A percentile compares a stretch with the other conserved stretches of the same genome.
phyloP scores from a whole-genome alignment of 2,888 invertebrate species.

The Balanococcus diminutus region DNA sequence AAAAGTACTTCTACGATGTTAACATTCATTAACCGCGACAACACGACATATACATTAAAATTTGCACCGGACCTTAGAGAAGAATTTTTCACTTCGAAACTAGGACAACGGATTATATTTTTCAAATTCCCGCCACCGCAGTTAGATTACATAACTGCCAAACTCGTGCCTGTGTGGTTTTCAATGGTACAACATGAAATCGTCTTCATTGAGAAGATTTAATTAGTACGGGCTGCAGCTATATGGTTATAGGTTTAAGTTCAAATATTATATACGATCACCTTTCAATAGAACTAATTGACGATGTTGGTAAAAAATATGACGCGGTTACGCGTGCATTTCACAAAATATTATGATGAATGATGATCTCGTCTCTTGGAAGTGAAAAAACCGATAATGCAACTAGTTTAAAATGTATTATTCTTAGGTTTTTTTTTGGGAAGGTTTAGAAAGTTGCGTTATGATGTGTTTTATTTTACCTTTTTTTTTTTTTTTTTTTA shows the following conservation, averaged over 20 bases:
- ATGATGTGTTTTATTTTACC: background rate
- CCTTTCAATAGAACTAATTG: slow-evolving; percentile 21
- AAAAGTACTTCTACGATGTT: background rate
- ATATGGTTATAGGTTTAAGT: too few species aligned
- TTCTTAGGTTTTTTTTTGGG: background rate
- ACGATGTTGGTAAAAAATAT: background rate
- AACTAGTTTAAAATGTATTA: slow-evolving; percentile 32
- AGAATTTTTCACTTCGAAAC: background rate
- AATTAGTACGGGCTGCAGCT: background rate
- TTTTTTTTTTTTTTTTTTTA: too few species aligned
- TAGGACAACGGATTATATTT: background rate
- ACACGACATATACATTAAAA: slow-evolving; percentile 11
- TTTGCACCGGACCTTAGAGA: background rate
- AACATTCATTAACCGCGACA: background rate
- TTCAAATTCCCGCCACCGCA: background rate
- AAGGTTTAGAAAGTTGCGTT: slow-evolving; percentile 6
- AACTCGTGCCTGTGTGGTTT: background rate
- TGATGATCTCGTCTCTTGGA: background rate
- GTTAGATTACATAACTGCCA: background rate
- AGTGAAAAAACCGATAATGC: background rate
- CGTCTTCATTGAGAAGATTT: background rate
- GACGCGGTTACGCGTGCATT: background rate
- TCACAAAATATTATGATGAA: slow-evolving; percentile 11
- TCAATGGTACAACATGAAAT: background rate
- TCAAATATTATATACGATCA: background rate